phyloP scores from a whole-genome alignment of 2,888 invertebrate species.

The Linnaemya vulpina region DNA sequence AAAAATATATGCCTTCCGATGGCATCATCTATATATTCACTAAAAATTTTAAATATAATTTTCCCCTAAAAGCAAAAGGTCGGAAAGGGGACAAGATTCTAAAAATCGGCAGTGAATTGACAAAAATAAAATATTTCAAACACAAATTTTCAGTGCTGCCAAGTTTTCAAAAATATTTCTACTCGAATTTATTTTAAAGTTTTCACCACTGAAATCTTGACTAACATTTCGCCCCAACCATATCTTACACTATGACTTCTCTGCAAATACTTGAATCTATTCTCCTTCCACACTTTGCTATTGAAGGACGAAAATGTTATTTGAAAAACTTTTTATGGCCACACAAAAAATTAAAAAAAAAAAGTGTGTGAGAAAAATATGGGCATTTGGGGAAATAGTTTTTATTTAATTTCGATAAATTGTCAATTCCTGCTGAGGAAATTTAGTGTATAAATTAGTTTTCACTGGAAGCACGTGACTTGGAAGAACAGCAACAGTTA shows the following conservation, averaged over 20 bases:
- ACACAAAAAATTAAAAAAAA: conserved; percentile 36
- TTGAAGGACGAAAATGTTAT: conserved; percentile 21
- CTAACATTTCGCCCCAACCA: too few relatives aligned
- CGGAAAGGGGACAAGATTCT: too few relatives aligned
- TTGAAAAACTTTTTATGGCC: conserved; percentile 54
- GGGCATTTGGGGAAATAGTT: conserved; percentile 11
- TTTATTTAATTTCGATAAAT: conserved; percentile 49
- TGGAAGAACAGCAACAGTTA: conserved; percentile 1
- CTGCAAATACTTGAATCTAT: conserved; percentile 25
- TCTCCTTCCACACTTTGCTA: conserved; percentile 11
- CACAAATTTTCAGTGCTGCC: too few relatives aligned
- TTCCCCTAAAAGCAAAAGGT: too few relatives aligned
- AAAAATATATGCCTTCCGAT: too few relatives aligned
- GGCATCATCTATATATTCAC: too few relatives aligned
- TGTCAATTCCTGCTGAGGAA: conserved; percentile 39
- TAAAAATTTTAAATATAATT: too few relatives aligned
- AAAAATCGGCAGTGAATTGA: too few relatives aligned
- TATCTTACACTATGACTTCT: neutral
- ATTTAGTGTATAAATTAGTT: conserved; percentile 64
- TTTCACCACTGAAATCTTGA: too few relatives aligned
- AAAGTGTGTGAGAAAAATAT: conserved; percentile 1
- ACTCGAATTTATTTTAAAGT: too few relatives aligned
- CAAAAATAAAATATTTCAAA: too few relatives aligned
- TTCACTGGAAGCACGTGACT: conserved; percentile 64
- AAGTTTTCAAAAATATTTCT: too few relatives aligned